A percentile compares a stretch with the other conserved stretches of the same genome.
These are phyloP conservation scores for Linyphia triangularis DNA, from an alignment of 2,888 invertebrate genomes.

Conservation along the genomic window DNA sequence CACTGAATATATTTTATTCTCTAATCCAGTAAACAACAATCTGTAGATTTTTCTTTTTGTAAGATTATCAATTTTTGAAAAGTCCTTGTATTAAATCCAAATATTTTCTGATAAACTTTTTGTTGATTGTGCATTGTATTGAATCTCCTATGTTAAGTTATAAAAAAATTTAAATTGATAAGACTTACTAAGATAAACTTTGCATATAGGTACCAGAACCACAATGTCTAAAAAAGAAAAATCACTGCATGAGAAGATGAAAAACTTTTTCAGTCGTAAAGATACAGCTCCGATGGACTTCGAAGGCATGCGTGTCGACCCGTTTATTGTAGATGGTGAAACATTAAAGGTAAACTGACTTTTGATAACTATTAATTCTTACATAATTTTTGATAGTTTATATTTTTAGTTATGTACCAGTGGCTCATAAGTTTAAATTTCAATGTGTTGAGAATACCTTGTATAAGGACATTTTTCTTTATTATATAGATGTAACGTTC, in stretches of 20 bases:
- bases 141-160: neutral
- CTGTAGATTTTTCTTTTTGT: neutral
- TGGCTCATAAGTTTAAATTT: too few relatives aligned
- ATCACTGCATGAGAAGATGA: constrained; percentile 86
- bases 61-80: neutral
- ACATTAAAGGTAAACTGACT: constrained; percentile 57
- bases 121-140: neutral
- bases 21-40: too few relatives aligned
- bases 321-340: constrained; percentile 28
- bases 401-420: too few relatives aligned
- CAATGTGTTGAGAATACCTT: too few relatives aligned
- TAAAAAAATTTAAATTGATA: neutral
- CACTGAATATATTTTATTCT: too few relatives aligned
- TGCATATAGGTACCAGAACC: neutral
- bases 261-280: constrained; percentile 86
- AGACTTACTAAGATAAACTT: neutral
- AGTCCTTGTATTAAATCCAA: too few relatives aligned
- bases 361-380: too few relatives aligned
- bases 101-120: too few relatives aligned
- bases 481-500: too few relatives aligned
- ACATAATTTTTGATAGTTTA: too few relatives aligned
- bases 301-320: constrained; percentile 47
- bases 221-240: constrained; percentile 83
- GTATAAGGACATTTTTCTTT: too few relatives aligned
- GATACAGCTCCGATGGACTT: constrained; percentile 72